Evolutionary conservation across 2,888 invertebrate genomes (phyloP), one percentile per base, ranked within the genome.

Genomic region (Pseudococcus longispinus): DNA sequence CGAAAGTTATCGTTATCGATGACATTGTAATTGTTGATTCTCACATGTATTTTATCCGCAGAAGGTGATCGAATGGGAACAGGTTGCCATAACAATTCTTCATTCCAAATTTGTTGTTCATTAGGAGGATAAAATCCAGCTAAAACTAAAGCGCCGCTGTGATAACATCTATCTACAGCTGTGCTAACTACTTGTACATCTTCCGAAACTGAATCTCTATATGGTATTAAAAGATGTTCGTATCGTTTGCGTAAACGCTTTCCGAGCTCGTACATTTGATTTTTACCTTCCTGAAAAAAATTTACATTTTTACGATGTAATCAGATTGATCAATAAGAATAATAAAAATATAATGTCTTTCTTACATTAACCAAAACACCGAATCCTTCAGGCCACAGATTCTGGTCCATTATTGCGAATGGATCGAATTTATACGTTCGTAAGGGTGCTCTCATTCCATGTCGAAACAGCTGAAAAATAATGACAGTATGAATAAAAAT

Each of bases 241-340:
- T 97, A 97, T 15, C 96, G 93, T 77, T 92, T 90, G 18, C 96
- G 91, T 4, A 97, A 90, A 94, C 94, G 96, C 90, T 93, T 91
- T 4, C 97, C 97, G 9, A 97, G 91, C 29, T 92, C 91, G 89
- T 93, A 95, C 87, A 96, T 95, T 89, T 96, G 95, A 88, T 91
- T 91, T 91, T 95, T 96, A 15, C 97, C 97, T 88, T 90, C 90
- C 94, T 94, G 88, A 2, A 46, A 37, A 37, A 82, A 23, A 18
- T 23, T 77, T 70, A 37, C 8, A 46, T 46, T 46, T 46, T 46
- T 2, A 13, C 3, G 13, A 15, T 15, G 9, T 46, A 46, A 13
- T 46, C 3, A 37, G 44, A 15, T 46, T 1, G 44, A 15, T 46
- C 3, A 1, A 15, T 46, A 11, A 3, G 18, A 51, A n/a, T 9